A percentile compares a stretch with the other conserved stretches of the same genome.
Evolutionary conservation across 2,797 vertebrate species (phyloP).

Genomic region (Chanos chanos): DNA sequence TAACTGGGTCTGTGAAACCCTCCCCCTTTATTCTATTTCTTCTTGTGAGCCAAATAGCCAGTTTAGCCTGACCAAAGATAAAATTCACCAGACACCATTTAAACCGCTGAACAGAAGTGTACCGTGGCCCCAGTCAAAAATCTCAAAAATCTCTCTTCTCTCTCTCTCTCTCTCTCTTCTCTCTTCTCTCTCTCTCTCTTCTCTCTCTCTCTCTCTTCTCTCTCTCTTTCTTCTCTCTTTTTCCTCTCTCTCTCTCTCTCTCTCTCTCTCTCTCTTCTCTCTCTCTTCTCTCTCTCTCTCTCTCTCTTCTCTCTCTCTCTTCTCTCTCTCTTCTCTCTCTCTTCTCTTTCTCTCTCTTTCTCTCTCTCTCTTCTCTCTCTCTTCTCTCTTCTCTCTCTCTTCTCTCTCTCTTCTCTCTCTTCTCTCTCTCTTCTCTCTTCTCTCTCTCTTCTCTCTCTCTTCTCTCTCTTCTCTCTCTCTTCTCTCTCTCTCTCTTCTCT

Average conservation of each 20-base stretch:
- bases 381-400: slow-evolving; percentile 13
- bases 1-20: no score
- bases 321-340: slow-evolving; percentile 10
- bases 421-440: not conserved
- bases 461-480: not conserved
- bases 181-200: slow-evolving; percentile 12
- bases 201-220: slow-evolving; percentile 17
- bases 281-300: slow-evolving; percentile 48
- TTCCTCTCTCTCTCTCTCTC: not conserved
- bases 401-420: not conserved
- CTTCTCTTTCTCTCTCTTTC: not conserved
- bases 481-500: slow-evolving; percentile 43
- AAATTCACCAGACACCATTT: no score
- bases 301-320: no score
- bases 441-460: no score
- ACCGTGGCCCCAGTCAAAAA: slow-evolving; percentile 38
- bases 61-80: no score
- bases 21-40: no score
- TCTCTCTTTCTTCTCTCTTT: not conserved
- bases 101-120: no score
- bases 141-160: no score
- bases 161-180: not conserved
- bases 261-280: slow-evolving; percentile 43
- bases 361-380: slow-evolving; percentile 43
- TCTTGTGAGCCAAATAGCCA: no score